These are phyloP conservation scores for Holcopasites calliopsidis DNA, from an alignment of 1,140 invertebrate species.

Conservation along the genomic window DNA sequence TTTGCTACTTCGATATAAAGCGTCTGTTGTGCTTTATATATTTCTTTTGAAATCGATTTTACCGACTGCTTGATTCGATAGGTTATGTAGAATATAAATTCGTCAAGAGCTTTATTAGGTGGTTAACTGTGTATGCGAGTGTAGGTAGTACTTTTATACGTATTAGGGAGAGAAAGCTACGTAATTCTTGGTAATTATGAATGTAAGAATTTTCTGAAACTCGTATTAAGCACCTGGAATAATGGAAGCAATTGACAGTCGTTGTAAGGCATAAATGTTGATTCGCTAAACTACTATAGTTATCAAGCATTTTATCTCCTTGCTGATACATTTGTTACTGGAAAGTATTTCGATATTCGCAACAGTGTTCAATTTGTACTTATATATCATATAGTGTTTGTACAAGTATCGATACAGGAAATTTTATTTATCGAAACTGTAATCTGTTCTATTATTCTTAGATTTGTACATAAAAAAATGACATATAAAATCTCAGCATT, in stretches of 20 bases:
- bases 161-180: background rate
- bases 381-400: no score
- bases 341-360: background rate
- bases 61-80: background rate
- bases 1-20: no score
- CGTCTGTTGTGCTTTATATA: no score
- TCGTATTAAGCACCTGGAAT: background rate
- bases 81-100: background rate
- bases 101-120: background rate
- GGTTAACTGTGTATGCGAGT: background rate
- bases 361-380: slow-evolving; percentile 28
- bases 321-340: background rate
- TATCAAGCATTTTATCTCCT: background rate
- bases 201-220: background rate
- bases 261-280: background rate
- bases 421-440: background rate
- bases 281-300: background rate
- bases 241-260: background rate
- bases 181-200: background rate
- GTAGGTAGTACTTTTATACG: background rate
- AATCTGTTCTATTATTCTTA: background rate
- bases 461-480: slow-evolving; percentile 22
- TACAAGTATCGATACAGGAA: slow-evolving; percentile 3
- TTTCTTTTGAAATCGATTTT: no score
- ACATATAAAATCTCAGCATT: background rate